Conservation (phyloP, 2,797 vertebrate species). For the Dendrocincla tyrannina region DNA sequence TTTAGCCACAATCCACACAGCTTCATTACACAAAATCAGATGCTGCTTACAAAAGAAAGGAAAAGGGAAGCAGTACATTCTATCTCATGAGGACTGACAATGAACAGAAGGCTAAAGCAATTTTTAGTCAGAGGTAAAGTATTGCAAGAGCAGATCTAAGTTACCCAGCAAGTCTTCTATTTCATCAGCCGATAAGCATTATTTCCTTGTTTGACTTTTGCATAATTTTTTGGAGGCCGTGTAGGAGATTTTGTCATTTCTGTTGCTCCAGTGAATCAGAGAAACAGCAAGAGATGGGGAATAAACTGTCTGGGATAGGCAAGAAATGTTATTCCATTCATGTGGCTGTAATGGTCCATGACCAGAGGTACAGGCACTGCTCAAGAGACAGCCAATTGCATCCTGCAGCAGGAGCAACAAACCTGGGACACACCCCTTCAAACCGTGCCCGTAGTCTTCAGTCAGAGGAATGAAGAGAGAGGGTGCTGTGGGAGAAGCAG, state of each 20-base stretch:
- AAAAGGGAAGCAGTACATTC: not conserved
- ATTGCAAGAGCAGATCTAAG: not conserved
- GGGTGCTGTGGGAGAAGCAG: not conserved
- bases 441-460: not conserved
- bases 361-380: not conserved
- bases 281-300: not conserved
- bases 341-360: not conserved
- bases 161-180: not conserved
- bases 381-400: not conserved
- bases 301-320: not conserved
- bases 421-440: not conserved
- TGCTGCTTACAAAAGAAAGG: not conserved
- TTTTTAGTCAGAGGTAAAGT: not conserved
- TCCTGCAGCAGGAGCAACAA: not conserved
- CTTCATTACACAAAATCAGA: not conserved
- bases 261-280: not conserved
- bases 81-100: not conserved
- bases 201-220: not conserved
- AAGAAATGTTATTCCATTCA: not conserved
- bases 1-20: not conserved
- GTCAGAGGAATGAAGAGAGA: not conserved
- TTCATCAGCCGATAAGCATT: not conserved
- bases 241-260: not conserved
- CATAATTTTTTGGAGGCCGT: not conserved
- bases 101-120: not conserved